Evolutionary conservation across 2,888 invertebrate genomes (phyloP), one percentile per base, ranked within the genome.

Genomic region (Acanthosepion lycidas): DNA sequence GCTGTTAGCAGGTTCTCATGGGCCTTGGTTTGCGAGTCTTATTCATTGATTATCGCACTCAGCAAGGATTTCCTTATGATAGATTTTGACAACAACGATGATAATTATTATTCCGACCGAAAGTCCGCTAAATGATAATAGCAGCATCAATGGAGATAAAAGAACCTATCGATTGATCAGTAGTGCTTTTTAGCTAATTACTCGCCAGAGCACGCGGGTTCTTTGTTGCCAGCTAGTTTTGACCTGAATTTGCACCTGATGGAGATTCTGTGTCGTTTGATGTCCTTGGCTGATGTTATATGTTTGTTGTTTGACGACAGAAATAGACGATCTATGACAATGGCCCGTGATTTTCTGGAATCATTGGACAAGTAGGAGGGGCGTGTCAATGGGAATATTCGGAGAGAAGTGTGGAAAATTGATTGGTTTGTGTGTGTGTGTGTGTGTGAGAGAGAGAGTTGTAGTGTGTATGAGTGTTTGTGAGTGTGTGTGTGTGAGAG

Each of bases 301-400:
- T 91, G 51, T 51, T 94, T 51, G 91, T 94, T 91, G 91, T 94
- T 94, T 91, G 55, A 51, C n/a, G 91, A 94, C 94, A 94, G 91
- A 92, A n/a, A 42, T 2, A 92, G 64, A 49, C 23, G 53, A 53
- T 51, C 28, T 55, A 53, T n/a, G 91, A 92, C 59, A 59, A 23
- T 59, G 59, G 59, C 59, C 59, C 26, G 6, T 59, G 23, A 59
- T 6, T 59, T 20, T 23, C 23, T 20, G 20, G 55, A 6, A 23
- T 59, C 20, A 23, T 5, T 15, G 59, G 23, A 59, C 6, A 23
- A 23, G 59, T 26, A 23, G 6, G 59, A 23, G 59, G 0, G 23
- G 23, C 59, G 6, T 23, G 6, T 23, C 20, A 23, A 59, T 23
- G 59, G 1, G 23, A 59, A 23, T 20, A 59, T 3, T 6, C 59